Percentiles rank a stretch among this genome's conserved stretches.
Conservation (phyloP, 2,888 invertebrate species). For the Sarcophaga caerulescens region DNA sequence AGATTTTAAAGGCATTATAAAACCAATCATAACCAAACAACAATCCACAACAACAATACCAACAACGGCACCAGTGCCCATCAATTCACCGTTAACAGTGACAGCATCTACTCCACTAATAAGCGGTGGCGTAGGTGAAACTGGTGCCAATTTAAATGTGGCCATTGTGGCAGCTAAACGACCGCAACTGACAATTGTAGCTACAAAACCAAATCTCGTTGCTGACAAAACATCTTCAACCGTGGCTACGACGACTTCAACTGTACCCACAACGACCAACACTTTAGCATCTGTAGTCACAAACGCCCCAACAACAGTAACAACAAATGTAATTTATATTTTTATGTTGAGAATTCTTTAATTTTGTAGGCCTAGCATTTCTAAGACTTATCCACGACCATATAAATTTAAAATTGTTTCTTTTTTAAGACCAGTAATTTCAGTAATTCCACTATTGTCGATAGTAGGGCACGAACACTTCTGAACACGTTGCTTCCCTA, state of each 20-base stretch:
- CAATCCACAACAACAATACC: background rate
- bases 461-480: background rate
- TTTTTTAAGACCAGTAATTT: background rate
- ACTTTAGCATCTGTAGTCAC: background rate
- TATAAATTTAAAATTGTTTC: no score
- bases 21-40: conserved; percentile 43
- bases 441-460: background rate
- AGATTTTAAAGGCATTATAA: conserved; percentile 57
- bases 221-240: conserved; percentile 31
- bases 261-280: background rate
- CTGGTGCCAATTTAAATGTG: conserved; percentile 51
- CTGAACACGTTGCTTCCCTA: no score
- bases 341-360: conserved; percentile 5
- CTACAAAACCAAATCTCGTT: conserved; percentile 48
- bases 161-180: conserved; percentile 65
- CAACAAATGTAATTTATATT: conserved; percentile 48
- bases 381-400: no score
- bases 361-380: background rate
- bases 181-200: conserved; percentile 60
- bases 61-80: background rate
- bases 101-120: background rate
- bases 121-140: conserved; percentile 1
- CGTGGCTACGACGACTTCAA: conserved; percentile 9
- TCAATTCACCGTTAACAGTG: conserved; percentile 12
- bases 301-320: conserved; percentile 28